phyloP scores from a whole-genome alignment of 1,140 invertebrate genomes.

The Drosophila sproati region DNA sequence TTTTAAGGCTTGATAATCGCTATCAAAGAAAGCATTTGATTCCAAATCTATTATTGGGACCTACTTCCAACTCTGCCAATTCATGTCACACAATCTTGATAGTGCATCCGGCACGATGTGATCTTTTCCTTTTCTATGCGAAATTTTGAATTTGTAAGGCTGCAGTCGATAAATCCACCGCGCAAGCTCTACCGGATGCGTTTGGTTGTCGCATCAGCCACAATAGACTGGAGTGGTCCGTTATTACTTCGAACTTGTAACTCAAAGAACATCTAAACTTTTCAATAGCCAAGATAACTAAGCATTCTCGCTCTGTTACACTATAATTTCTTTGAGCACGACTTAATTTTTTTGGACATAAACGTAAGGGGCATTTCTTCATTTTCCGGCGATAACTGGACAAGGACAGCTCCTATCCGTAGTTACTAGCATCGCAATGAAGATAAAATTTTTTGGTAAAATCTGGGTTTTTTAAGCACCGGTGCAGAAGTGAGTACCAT shows the following conservation, averaged over 20 bases:
- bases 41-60: background rate
- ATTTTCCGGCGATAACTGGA: background rate
- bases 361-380: background rate
- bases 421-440: background rate
- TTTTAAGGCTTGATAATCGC: background rate
- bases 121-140: background rate
- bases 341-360: background rate
- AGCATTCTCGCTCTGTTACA: background rate
- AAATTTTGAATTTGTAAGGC: background rate
- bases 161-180: background rate
- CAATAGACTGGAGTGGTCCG: background rate
- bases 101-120: background rate
- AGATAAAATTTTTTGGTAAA: background rate
- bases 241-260: background rate
- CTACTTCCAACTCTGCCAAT: background rate
- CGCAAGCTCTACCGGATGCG: background rate
- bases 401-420: background rate
- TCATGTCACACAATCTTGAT: background rate
- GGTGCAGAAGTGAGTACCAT: too few species aligned
- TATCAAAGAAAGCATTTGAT: background rate
- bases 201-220: slow-evolving; percentile 1
- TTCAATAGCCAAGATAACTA: background rate
- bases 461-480: too few species aligned
- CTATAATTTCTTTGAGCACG: background rate
- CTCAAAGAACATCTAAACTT: background rate